These are phyloP conservation scores for Chaetodon auriga DNA, from an alignment of 2,113 vertebrate species.

Conservation along the genomic window DNA sequence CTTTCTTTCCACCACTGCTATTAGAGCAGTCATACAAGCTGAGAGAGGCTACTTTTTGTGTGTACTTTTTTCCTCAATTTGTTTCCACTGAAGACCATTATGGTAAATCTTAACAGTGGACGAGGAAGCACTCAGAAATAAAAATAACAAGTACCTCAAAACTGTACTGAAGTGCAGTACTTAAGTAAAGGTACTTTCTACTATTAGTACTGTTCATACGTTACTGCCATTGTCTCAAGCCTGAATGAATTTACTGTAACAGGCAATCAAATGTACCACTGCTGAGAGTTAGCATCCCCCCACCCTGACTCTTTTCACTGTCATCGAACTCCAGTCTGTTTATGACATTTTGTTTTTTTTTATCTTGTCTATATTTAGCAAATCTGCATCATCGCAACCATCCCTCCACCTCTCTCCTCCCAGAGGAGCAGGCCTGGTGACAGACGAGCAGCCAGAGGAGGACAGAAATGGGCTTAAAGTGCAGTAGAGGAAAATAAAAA, in stretches of 20 bases:
- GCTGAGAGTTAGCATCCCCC: background rate
- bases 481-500: conserved; percentile 3
- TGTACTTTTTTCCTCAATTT: no score
- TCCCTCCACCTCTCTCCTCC: conserved; percentile 21
- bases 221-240: no score
- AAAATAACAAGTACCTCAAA: no score
- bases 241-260: background rate
- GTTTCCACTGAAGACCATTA: no score
- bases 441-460: conserved; percentile 10
- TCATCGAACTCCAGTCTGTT: background rate
- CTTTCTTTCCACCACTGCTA: no score
- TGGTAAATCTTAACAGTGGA: no score
- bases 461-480: background rate
- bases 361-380: conserved; percentile 42
- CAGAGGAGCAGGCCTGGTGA: conserved; percentile 45
- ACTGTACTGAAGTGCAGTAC: no score
- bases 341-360: background rate
- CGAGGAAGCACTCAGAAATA: no score
- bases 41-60: no score
- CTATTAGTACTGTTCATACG: no score
- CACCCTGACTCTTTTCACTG: background rate
- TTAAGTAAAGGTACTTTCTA: no score
- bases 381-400: conserved; percentile 74
- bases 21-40: no score
- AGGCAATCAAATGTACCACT: background rate